Evolutionary conservation across 2,113 vertebrate genomes (phyloP).

Genomic region (Chunga burmeisteri): DNA sequence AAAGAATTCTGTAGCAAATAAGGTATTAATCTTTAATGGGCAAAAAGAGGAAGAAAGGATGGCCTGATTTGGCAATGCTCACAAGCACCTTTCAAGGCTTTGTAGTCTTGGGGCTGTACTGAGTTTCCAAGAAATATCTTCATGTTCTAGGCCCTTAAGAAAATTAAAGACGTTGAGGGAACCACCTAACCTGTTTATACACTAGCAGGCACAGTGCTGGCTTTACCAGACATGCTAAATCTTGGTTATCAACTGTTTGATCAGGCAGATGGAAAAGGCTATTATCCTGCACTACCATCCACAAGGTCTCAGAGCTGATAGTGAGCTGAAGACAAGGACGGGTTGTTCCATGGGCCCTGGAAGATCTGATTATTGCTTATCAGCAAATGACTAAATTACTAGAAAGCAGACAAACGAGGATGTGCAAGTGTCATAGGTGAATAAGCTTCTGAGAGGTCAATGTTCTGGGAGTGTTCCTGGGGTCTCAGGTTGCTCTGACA

Average conservation of each 20-base stretch:
- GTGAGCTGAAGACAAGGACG: not conserved
- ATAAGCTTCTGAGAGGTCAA: not conserved
- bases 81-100: not conserved
- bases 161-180: not conserved
- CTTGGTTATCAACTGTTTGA: not conserved
- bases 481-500: not conserved
- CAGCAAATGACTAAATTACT: not conserved
- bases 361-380: not conserved
- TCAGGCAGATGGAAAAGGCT: not conserved
- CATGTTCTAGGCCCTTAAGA: not conserved
- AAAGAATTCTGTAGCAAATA: not conserved
- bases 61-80: not conserved
- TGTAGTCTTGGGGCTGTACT: not conserved
- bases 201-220: not conserved
- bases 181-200: not conserved
- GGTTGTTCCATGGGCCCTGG: not conserved
- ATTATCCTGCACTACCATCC: not conserved
- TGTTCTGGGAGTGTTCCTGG: not conserved
- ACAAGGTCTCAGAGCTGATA: not conserved
- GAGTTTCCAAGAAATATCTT: not conserved
- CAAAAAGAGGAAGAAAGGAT: not conserved
- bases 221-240: not conserved
- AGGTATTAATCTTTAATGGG: not conserved
- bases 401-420: not conserved
- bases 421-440: not conserved